These are phyloP conservation scores for Piscicola geometra DNA, from an alignment of 2,888 invertebrate genomes.

Conservation along the genomic window DNA sequence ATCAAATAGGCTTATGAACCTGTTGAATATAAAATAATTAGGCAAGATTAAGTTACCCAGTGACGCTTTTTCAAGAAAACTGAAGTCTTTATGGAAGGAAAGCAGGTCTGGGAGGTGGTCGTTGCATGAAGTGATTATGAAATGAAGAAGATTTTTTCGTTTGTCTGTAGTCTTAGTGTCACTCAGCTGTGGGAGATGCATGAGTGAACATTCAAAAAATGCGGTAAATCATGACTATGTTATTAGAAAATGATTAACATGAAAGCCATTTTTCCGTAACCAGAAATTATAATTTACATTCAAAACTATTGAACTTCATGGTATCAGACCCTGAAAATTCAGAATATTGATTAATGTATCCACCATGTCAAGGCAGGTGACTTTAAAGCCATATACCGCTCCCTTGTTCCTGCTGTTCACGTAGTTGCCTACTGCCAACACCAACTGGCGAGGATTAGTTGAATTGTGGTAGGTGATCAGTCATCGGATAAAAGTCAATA, in stretches of 20 bases:
- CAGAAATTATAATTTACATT: background rate
- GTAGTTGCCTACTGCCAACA: slow-evolving; percentile 96
- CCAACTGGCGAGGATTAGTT: slow-evolving; percentile 59
- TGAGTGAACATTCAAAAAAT: too few relatives aligned
- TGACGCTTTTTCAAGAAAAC: slow-evolving; percentile 91
- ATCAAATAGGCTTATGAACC: too few relatives aligned
- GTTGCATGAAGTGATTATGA: slow-evolving; percentile 83
- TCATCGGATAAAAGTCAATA: background rate
- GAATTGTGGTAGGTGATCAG: background rate
- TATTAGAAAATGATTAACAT: too few relatives aligned
- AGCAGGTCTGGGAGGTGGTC: slow-evolving; percentile 83
- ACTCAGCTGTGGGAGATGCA: slow-evolving; percentile 8
- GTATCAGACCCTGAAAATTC: too few relatives aligned
- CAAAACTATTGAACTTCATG: too few relatives aligned
- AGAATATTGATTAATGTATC: too few relatives aligned
- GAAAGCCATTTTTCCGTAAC: too few relatives aligned
- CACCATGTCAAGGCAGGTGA: slow-evolving; percentile 84
- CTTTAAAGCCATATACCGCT: slow-evolving; percentile 94
- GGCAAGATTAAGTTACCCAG: slow-evolving; percentile 63
- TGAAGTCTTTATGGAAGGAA: slow-evolving; percentile 83
- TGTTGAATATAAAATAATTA: too few relatives aligned
- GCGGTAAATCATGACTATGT: too few relatives aligned
- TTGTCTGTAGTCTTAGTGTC: slow-evolving; percentile 66
- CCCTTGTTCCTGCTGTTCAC: slow-evolving; percentile 93
- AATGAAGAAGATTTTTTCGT: slow-evolving; percentile 84